These are phyloP conservation scores for Troglohyphantes excavatus DNA, from an alignment of 2,888 invertebrate genomes.

Conservation along the genomic window DNA sequence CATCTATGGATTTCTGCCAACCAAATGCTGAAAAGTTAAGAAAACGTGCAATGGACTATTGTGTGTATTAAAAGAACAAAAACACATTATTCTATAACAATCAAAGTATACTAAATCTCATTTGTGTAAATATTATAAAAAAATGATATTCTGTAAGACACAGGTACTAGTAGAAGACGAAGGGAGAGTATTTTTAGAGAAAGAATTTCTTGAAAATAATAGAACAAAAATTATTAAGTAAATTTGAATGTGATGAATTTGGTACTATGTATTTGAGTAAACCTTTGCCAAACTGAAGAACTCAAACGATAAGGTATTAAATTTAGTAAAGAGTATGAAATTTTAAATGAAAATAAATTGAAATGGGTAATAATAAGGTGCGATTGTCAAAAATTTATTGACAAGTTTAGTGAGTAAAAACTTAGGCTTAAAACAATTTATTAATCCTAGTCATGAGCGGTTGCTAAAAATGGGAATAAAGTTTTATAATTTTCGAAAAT, in stretches of 20 bases:
- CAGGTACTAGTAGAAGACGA: no score
- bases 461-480: no score
- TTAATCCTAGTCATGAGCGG: no score
- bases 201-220: background rate
- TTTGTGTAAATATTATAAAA: conserved; percentile 15
- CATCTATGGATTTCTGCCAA: background rate
- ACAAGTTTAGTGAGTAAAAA: no score
- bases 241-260: background rate
- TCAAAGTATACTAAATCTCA: conserved; percentile 16
- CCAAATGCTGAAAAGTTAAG: no score
- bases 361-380: no score
- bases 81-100: conserved; percentile 28
- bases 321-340: background rate
- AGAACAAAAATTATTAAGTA: background rate
- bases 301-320: background rate
- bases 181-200: background rate
- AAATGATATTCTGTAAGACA: background rate
- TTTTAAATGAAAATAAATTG: background rate
- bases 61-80: background rate
- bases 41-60: background rate
- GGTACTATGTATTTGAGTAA: background rate
- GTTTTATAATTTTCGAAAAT: no score
- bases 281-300: background rate
- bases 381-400: no score
- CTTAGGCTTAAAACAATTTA: no score